phyloP scores from a whole-genome alignment of 2,888 invertebrate species.

The Agrypnus murinus region DNA sequence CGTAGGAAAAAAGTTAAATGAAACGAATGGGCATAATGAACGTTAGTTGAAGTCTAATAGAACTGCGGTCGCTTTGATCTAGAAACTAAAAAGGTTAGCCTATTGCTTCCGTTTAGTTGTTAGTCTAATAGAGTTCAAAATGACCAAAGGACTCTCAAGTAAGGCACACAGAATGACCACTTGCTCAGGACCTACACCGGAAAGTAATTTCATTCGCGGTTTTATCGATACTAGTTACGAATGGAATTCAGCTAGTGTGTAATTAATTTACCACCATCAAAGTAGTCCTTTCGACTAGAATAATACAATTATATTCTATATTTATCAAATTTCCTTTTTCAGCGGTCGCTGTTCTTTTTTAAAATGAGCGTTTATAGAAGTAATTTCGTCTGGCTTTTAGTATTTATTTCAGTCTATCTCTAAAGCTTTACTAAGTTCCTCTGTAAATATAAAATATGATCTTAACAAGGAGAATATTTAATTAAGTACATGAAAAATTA shows the following conservation, averaged over 20 bases:
- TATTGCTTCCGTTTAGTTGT: constrained; percentile 57
- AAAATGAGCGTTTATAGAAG: too few relatives aligned
- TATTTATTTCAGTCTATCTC: too few relatives aligned
- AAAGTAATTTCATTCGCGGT: constrained; percentile 41
- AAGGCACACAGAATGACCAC: constrained; percentile 48
- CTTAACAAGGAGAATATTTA: too few relatives aligned
- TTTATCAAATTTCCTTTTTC: background rate
- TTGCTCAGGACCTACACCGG: constrained; percentile 32
- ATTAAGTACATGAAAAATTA: too few relatives aligned
- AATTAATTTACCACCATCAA: constrained; percentile 40
- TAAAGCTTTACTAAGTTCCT: too few relatives aligned
- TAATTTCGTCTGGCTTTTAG: too few relatives aligned
- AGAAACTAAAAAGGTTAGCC: constrained; percentile 45
- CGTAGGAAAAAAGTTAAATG: too few relatives aligned
- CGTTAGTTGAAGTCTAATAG: constrained; percentile 16
- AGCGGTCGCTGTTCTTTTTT: background rate
- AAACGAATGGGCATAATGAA: background rate
- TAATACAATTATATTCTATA: constrained; percentile 18
- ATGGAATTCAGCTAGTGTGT: constrained; percentile 31
- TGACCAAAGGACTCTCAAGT: constrained; percentile 57
- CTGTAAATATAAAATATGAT: too few relatives aligned
- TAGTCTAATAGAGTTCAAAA: constrained; percentile 55
- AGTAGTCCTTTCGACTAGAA: constrained; percentile 20
- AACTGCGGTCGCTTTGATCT: constrained; percentile 44
- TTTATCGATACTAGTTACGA: constrained; percentile 42